Conservation (phyloP, 2,888 invertebrate species). For the Drosophila algonquin region DNA sequence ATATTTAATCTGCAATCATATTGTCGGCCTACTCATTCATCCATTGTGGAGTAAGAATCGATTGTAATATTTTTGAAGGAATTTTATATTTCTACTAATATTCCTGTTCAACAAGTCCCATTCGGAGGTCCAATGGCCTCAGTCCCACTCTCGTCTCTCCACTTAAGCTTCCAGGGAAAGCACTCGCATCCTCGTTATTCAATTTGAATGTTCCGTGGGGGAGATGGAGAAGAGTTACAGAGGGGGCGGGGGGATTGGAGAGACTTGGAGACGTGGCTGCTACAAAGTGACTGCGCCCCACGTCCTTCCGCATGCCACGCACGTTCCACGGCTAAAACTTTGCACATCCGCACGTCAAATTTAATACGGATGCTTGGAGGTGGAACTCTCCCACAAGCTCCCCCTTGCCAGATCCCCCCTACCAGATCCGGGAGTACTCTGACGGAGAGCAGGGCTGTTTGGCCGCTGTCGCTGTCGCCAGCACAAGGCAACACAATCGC, state of each 20-base stretch:
- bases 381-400: conserved; percentile 15
- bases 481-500: conserved; percentile 7
- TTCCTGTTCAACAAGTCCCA: conserved; percentile 37
- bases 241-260: too few relatives aligned
- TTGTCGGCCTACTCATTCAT: too few relatives aligned
- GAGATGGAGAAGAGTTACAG: not conserved
- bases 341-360: conserved; percentile 54
- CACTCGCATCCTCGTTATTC: conserved; percentile 45
- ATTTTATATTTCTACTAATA: not conserved
- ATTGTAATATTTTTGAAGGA: not conserved
- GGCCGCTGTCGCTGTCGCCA: not conserved
- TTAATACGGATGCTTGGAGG: conserved; percentile 44
- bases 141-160: not conserved
- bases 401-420: not conserved
- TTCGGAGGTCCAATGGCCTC: conserved; percentile 26
- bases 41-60: too few relatives aligned
- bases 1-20: too few relatives aligned
- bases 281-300: conserved; percentile 18
- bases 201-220: conserved; percentile 33
- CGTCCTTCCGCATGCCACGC: conserved; percentile 47
- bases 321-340: conserved; percentile 53
- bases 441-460: conserved; percentile 38
- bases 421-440: conserved; percentile 12
- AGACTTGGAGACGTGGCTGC: conserved; percentile 22
- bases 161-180: conserved; percentile 2